These are phyloP conservation scores for Kobus ellipsiprymnus DNA, from an alignment of 2,113 vertebrate genomes.

Conservation along the genomic window DNA sequence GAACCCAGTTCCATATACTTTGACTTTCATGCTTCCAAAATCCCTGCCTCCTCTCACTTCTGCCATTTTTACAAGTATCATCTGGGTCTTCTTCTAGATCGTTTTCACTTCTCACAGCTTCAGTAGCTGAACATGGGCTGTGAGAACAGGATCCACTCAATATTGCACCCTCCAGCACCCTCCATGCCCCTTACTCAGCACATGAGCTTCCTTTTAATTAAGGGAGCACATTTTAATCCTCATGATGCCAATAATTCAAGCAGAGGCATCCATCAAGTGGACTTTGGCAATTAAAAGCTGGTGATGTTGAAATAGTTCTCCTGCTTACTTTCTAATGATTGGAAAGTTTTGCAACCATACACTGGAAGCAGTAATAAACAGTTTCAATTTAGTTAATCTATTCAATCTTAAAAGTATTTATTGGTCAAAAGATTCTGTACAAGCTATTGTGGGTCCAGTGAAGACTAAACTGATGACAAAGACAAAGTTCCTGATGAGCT, in stretches of 20 bases:
- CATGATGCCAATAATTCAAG: constrained; percentile 37
- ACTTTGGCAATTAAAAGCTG: constrained; percentile 55
- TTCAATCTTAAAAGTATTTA: neutral
- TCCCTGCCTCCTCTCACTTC: neutral
- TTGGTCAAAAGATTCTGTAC: neutral
- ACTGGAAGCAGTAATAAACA: constrained; percentile 16
- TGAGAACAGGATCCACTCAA: constrained; percentile 6
- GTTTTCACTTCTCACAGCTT: neutral
- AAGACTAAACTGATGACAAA: neutral
- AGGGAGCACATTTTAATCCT: constrained; percentile 35
- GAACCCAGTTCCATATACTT: neutral
- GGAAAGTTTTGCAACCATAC: constrained; percentile 4
- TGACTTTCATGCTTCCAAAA: neutral
- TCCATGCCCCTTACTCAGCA: neutral
- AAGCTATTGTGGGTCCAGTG: neutral
- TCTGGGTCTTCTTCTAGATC: neutral
- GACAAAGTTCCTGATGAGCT: neutral
- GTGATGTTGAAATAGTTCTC: constrained; percentile 43
- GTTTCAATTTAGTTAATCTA: constrained; percentile 34
- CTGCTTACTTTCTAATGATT: constrained; percentile 8
- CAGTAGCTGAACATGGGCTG: neutral
- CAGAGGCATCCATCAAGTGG: constrained; percentile 17
- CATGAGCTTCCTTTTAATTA: constrained; percentile 41
- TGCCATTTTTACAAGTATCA: neutral
- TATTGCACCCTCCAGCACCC: neutral